Base-by-base conservation (phyloP, 2,888 invertebrate genomes). In the Aricia artaxerxes region DNA sequence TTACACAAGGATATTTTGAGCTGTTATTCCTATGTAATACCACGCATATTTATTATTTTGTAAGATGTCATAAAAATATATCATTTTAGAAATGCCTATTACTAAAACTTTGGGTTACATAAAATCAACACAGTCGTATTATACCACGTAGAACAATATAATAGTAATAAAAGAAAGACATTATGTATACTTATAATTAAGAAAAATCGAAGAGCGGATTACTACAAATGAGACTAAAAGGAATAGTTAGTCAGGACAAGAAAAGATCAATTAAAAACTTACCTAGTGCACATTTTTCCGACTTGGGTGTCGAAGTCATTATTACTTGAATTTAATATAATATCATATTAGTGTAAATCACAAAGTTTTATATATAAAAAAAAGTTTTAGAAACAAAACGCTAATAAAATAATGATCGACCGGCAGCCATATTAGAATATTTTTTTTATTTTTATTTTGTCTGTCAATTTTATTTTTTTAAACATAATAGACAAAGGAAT, bases 241-340 rank as follows among this genome's bases (percentile, higher is more conserved):
- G 57, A 76, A 76, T 76, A 35, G 53, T 31, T 53, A 16, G 76
- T 49, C 31, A 53, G 53, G 57, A 57, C 31, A 80, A 80, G 81
- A 81, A 86, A 84, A 84, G 86, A 86, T 87, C 81, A 81, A 87
- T 82, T 86, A 85, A 83, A 87, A 86, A 84, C 93, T 91, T 90
- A 94, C 94, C 94, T 88, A 91, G 93, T 85, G 91, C 92, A 85
- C 89, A 92, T 93, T 92, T 94, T 82, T 94, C 94, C 88, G 93
- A 90, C 91, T 94, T 94, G 84, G 94, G 94, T 87, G 94, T 94
- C 83, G 94, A 94, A 91, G 91, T 93, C 94, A 94, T 94, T 87
- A 85, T 90, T 88, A 83, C 84, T 82, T 85, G 79, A 82, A 84
- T 84, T 87, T 83, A 84, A 85, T 85, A 85, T 87, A 88, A 89